Evolutionary conservation across 2,888 invertebrate genomes (phyloP), one percentile per base, ranked within the genome.

Genomic region (Cephus runcator): DNA sequence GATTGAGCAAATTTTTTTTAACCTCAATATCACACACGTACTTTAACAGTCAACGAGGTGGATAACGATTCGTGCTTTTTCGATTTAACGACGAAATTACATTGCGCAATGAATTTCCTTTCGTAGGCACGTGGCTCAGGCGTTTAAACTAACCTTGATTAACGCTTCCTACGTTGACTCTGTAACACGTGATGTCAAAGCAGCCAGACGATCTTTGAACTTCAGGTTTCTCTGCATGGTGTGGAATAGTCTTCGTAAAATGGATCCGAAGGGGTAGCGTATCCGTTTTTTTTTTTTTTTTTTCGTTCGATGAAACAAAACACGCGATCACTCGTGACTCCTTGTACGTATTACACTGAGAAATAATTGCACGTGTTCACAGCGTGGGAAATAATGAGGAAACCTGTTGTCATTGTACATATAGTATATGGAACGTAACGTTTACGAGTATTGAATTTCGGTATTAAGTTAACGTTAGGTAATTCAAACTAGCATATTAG

Each of bases 111-210:
- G 23, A 23, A 56, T 56, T 23, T 40, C 23, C 15, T 71, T 34
- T 15, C 23, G 11, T 12, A 15, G 12, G 31, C 12, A 34, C 35
- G 40, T 75, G 75, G 77, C 69, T 77, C 77, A 77, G 75, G 56
- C 71, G 69, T 77, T 75, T 71, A 34, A 69, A 84, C 85, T 85
- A 87, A 88, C 88, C 88, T 88, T 84, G 86, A 87, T 88, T 86
- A 85, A 81, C 79, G 85, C 87, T 86, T 86, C 84, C 87, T 84
- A 83, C 86, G 84, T 87, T 85, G 85, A 84, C 83, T 86, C 85
- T 84, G 85, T 85, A 85, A 82, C 82, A 83, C 82, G 84, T 84
- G 85, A 78, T 15, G 15, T 56, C 23, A 56, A 56, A 56, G 9
- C 23, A 56, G 23, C 23, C 0, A 23, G 56, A 56, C 23, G 56